phyloP scores from a whole-genome alignment of 2,797 vertebrate species.

The Crocidura indochinensis region DNA sequence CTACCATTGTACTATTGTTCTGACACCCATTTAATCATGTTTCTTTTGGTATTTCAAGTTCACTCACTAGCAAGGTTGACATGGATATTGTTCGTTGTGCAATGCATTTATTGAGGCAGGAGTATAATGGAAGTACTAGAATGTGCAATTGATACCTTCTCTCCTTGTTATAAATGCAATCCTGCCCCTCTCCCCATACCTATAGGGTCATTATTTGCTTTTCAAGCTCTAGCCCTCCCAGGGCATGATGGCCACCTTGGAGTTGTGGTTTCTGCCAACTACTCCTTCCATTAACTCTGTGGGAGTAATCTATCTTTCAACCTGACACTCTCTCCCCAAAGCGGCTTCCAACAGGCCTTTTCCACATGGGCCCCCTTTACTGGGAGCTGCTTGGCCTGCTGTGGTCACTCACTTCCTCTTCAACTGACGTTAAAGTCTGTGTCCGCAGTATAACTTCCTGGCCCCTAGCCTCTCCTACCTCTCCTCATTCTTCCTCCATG shows the following conservation, averaged over 20 bases:
- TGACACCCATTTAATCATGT: background rate
- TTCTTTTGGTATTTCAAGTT: background rate
- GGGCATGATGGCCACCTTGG: background rate
- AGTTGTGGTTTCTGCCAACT: background rate
- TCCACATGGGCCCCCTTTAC: too few species aligned
- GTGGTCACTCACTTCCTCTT: background rate
- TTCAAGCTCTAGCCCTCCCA: background rate
- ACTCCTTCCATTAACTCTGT: background rate
- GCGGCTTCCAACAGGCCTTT: background rate
- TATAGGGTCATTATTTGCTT: background rate
- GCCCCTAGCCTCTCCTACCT: background rate
- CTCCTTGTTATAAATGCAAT: conserved; percentile 21
- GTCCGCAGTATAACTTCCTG: background rate
- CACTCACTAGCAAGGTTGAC: background rate
- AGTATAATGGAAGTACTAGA: background rate
- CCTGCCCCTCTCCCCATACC: background rate
- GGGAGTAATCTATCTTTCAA: too few species aligned
- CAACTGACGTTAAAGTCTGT: background rate
- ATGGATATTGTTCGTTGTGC: background rate
- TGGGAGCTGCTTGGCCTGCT: background rate
- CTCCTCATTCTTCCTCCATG: background rate
- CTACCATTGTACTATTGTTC: too few species aligned
- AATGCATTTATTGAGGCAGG: background rate
- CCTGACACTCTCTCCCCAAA: too few species aligned
- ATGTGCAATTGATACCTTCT: too few species aligned